Evolutionary conservation across 2,888 invertebrate genomes (phyloP).

Genomic region (Phania funesta): DNA sequence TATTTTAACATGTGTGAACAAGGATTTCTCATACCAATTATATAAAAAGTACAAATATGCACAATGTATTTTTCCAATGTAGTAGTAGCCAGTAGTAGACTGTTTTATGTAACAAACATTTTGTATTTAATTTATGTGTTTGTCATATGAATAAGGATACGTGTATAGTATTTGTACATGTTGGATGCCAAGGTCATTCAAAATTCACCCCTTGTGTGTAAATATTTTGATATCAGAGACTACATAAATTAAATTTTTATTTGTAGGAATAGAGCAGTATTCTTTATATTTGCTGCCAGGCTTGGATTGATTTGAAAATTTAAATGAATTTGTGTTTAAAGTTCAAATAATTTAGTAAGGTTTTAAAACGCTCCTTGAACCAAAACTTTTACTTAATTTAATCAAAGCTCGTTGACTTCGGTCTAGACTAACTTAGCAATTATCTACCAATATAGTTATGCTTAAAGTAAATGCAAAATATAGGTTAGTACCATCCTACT

Average conservation of each 20-base stretch:
- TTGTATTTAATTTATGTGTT: constrained; percentile 75
- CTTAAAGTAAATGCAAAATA: too few relatives aligned
- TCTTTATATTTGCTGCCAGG: not conserved
- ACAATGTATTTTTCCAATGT: not conserved
- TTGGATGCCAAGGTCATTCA: constrained; percentile 80
- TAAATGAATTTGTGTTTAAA: too few relatives aligned
- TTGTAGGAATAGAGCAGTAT: not conserved
- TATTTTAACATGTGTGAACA: constrained; percentile 39
- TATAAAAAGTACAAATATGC: not conserved
- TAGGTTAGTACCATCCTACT: too few relatives aligned
- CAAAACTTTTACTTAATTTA: too few relatives aligned
- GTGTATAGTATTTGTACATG: constrained; percentile 32
- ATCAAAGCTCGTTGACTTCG: too few relatives aligned
- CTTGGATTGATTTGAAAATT: not conserved
- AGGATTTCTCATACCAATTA: not conserved
- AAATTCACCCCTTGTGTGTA: constrained; percentile 78
- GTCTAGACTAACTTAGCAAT: too few relatives aligned
- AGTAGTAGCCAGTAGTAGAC: not conserved
- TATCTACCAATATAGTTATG: too few relatives aligned
- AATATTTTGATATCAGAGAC: constrained; percentile 25
- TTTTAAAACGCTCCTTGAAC: too few relatives aligned
- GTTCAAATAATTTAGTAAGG: too few relatives aligned
- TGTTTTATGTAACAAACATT: constrained; percentile 53
- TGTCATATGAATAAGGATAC: constrained; percentile 62
- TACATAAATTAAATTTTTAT: constrained; percentile 27